Conservation (phyloP, 2,888 invertebrate species). For the Oxyscelio sp. region DNA sequence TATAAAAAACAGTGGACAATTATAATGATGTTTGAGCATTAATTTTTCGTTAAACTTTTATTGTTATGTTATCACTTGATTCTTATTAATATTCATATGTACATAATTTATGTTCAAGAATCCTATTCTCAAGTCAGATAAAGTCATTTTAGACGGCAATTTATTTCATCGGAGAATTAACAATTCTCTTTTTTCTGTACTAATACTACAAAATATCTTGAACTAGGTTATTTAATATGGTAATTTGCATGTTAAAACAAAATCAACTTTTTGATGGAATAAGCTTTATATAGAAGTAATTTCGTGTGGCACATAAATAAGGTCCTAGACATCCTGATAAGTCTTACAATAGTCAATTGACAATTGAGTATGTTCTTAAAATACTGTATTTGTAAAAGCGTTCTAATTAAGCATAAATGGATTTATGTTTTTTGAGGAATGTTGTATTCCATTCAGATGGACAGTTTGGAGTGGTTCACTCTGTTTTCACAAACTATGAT, state of each 20-base stretch:
- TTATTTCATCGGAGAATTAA: no score
- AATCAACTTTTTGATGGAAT: no score
- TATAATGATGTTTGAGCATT: no score
- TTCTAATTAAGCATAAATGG: not conserved
- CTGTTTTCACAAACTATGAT: constrained; percentile 27
- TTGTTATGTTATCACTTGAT: no score
- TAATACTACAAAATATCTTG: no score
- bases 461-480: constrained; percentile 25
- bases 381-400: constrained; percentile 23
- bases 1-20: not conserved
- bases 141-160: no score
- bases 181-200: no score
- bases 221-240: no score
- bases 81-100: constrained; percentile 12
- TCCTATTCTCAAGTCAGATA: no score
- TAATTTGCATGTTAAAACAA: no score
- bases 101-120: constrained; percentile 20
- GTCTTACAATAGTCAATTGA: constrained; percentile 33
- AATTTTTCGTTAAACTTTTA: not conserved
- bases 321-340: not conserved
- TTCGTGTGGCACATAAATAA: no score
- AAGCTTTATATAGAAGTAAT: no score
- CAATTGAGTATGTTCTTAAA: constrained; percentile 21
- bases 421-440: constrained; percentile 8
- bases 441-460: constrained; percentile 28